Evolutionary conservation across 2,797 vertebrate genomes (phyloP), one percentile per base, ranked within the genome.

Genomic region (Phrynocephalus forsythii): DNA sequence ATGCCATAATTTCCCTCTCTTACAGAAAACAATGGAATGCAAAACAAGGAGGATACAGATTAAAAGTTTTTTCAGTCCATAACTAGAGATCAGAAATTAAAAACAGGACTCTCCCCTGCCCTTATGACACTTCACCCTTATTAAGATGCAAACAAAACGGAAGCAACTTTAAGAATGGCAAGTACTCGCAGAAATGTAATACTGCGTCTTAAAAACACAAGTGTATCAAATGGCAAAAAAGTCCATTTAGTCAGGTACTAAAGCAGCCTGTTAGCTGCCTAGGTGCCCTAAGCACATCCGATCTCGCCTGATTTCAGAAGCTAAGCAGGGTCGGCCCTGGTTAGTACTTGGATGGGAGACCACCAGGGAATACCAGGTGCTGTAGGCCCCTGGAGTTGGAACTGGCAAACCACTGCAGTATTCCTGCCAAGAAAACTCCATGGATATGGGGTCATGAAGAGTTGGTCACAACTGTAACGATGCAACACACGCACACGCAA

Each of bases 61-160:
- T 71, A 28, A 86, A 60, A 22, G 78, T n/a, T 79, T 6, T 44
- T 44, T 86, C 4, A 5, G 3, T 83, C 24, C 83, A 88, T 9
- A 22, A 85, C 20, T 78, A 87, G 28, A 75, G 48, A 73, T 30
- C 82, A 86, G 63, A 48, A 8, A 88, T 86, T 85, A 44, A 87
- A 82, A 91, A 78, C 6, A 66, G 72, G 89, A 3, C 13, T 84
- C 2, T 56, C 66, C 72, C 0, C 0, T 7, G 87, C 44, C n/a
- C 83, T 24, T 69, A 8, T 82, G 56, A 73, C 66, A 66, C 48
- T 84, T 75, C 63, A 81, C 44, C 10, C 20, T 24, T 28, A 81
- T 9, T 18, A 87, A 89, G 22, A 48, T 1, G 78, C 11, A 52
- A 66, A 13, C 3, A 48, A 13, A 85, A 0, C 63, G 63, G 33